phyloP scores from a whole-genome alignment of 2,797 vertebrate genomes.

The Pogoniulus pusillus region DNA sequence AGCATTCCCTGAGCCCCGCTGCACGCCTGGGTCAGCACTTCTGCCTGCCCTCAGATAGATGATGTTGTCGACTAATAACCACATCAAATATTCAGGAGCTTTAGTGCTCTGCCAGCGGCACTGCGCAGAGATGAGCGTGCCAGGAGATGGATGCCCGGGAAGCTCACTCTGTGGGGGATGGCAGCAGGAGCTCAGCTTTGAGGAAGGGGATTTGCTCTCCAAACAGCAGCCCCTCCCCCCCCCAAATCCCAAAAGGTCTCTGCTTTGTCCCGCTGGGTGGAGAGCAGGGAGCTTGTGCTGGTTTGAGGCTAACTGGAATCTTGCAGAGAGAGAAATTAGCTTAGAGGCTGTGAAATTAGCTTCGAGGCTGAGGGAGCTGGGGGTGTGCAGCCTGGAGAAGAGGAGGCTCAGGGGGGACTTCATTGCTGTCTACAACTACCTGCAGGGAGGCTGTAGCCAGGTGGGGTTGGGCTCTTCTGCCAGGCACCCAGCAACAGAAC shows the following conservation, averaged over 20 bases:
- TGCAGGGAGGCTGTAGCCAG: too few relatives aligned
- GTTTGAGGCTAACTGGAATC: too few relatives aligned
- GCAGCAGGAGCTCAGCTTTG: neutral
- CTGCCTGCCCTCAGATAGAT: slow-evolving; percentile 34
- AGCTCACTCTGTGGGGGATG: neutral
- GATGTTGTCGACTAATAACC: slow-evolving; percentile 37
- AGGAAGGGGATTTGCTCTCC: neutral
- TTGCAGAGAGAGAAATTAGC: too few relatives aligned
- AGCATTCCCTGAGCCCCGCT: neutral
- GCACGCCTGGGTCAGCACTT: slow-evolving; percentile 25
- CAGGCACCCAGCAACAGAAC: too few relatives aligned
- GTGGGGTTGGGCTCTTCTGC: too few relatives aligned
- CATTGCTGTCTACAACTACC: too few relatives aligned
- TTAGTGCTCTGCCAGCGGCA: slow-evolving; percentile 34
- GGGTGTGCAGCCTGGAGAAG: too few relatives aligned
- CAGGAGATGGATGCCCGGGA: slow-evolving; percentile 39
- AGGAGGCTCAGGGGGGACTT: too few relatives aligned
- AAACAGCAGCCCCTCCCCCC: neutral
- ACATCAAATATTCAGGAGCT: slow-evolving; percentile 62
- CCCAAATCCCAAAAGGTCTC: too few relatives aligned
- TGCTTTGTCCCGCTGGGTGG: neutral
- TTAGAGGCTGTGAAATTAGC: too few relatives aligned
- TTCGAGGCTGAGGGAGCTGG: too few relatives aligned
- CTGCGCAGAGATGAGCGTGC: slow-evolving; percentile 29
- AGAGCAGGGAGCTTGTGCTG: neutral